Conservation (phyloP, 2,113 vertebrate species). For the Genyomyrus donnyi region DNA sequence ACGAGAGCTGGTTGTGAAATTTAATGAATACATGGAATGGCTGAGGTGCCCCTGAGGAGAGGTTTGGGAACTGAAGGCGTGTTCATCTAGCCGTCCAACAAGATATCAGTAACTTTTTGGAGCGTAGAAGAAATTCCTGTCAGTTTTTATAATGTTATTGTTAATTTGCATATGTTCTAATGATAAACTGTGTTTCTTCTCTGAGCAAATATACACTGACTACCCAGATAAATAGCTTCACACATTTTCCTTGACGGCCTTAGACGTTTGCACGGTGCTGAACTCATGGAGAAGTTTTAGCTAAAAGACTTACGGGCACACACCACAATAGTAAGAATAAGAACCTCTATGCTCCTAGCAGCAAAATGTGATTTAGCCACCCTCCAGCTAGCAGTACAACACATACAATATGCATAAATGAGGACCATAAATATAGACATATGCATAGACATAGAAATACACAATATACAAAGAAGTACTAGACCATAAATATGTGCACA, state of each 20-base stretch:
- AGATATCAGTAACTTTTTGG: too few species aligned
- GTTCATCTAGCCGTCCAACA: too few species aligned
- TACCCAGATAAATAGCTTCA: neutral
- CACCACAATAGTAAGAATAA: neutral
- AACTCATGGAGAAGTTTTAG: neutral
- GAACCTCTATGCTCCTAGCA: neutral
- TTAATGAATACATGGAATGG: neutral
- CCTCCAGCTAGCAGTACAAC: neutral
- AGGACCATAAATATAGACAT: neutral
- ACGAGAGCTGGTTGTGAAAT: neutral
- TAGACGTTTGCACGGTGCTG: neutral
- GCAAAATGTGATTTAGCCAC: neutral
- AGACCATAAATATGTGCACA: neutral
- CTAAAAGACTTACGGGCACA: neutral
- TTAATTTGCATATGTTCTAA: neutral
- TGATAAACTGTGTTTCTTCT: neutral
- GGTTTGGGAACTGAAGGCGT: too few species aligned
- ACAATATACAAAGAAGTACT: neutral
- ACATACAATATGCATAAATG: neutral
- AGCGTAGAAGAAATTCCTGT: too few species aligned
- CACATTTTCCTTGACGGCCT: neutral
- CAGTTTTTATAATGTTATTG: neutral
- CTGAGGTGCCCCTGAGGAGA: too few species aligned
- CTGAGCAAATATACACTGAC: neutral
- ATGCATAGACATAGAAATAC: neutral